Conservation (phyloP, 2,888 invertebrate genomes). For the Polydrusus tereticollis region DNA sequence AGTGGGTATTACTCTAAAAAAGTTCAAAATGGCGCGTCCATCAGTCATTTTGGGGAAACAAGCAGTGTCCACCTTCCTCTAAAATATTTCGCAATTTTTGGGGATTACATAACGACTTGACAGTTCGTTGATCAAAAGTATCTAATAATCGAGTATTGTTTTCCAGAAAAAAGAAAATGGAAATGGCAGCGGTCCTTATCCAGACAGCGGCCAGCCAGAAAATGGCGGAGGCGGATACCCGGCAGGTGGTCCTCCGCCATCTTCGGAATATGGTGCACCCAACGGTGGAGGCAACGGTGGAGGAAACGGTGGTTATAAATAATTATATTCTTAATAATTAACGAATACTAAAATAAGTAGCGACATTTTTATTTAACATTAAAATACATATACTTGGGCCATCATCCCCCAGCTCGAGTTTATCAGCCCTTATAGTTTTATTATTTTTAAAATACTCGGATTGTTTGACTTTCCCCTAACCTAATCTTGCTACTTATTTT, state of each 20-base stretch:
- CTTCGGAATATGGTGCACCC: slow-evolving; percentile 75
- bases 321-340: background rate
- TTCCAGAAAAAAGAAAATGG: slow-evolving; percentile 57
- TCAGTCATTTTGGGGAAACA: too few relatives aligned
- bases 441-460: too few relatives aligned
- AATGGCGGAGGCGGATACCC: slow-evolving; percentile 71
- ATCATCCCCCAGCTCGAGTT: too few relatives aligned
- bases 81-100: too few relatives aligned
- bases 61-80: too few relatives aligned
- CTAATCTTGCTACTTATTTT: background rate
- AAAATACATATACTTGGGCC: too few relatives aligned
- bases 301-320: slow-evolving; percentile 35
- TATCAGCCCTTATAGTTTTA: too few relatives aligned
- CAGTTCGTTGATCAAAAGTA: too few relatives aligned
- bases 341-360: background rate
- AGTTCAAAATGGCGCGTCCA: too few relatives aligned
- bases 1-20: too few relatives aligned
- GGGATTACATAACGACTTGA: too few relatives aligned
- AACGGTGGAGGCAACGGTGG: slow-evolving; percentile 5
- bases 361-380: background rate
- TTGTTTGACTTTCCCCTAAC: too few relatives aligned
- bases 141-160: background rate
- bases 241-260: slow-evolving; percentile 64
- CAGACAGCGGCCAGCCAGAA: slow-evolving; percentile 64
- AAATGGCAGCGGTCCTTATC: slow-evolving; percentile 61